Evolutionary conservation across 2,113 vertebrate species (phyloP), one percentile per base, ranked within the genome.

Genomic region (Xiphophorus couchianus): DNA sequence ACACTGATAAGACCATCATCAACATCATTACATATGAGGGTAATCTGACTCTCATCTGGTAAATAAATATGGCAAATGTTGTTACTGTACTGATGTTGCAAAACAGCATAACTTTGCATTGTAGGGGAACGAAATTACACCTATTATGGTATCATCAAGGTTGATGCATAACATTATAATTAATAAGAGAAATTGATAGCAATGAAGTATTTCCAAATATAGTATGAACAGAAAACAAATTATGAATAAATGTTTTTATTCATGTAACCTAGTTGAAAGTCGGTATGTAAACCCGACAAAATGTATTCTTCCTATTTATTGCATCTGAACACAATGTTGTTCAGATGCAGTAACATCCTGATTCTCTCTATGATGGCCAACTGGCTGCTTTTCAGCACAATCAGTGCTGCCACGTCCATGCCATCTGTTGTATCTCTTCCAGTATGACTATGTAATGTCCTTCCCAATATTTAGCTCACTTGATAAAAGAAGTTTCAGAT

Each of bases 341-440:
- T 81, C 13, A 72, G 28, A 78, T 39, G 33, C 69, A 80, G 51
- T 25, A 77, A 81, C 75, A 76, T 75, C 73, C 66, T 73, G 48
- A 63, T 65, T 62, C 42, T 33, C 12, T 66, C 73, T 71, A 54
- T 73, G 77, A 80, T 22, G 70, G 70, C 72, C 62, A 85, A 22
- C 80, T 86, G 86, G 86, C 81, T 82, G 74, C 71, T 71, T 82
- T 78, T 84, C 69, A 87, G 44, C 66, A 66, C 68, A 80, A 74
- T 78, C 78, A 84, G 75, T 35, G 15, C 77, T 65, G 77, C 71
- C 82, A 76, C 72, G 85, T 70, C 33, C 66, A 73, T 33, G 73
- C 83, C 84, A 88, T 88, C 86, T 90, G 84, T 78, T 83, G 84
- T 82, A 84, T 85, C 71, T 76, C 62, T 71, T 79, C 2, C 4